These are phyloP conservation scores for Geococcyx californianus DNA, from an alignment of 2,113 vertebrate species.

Conservation along the genomic window DNA sequence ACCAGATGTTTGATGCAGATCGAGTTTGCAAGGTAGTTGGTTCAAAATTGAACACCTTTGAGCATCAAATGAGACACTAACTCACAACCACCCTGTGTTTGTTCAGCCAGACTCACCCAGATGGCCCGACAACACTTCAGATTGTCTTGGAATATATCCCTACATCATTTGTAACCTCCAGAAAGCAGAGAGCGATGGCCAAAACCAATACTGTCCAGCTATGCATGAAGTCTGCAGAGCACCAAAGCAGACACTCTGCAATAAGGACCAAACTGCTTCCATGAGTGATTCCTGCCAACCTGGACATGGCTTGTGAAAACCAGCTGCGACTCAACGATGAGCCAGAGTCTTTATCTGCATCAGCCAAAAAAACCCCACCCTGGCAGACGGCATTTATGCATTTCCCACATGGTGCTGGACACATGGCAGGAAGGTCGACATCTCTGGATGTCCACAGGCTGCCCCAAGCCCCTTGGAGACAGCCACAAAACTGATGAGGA, in stretches of 20 bases:
- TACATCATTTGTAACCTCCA: not conserved
- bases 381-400: not conserved
- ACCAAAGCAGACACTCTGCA: fast-evolving
- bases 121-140: not conserved
- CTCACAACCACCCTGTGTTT: not conserved
- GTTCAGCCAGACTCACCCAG: not conserved
- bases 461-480: not conserved
- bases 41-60: not conserved
- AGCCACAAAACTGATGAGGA: not conserved
- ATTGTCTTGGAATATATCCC: not conserved
- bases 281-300: not conserved
- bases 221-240: not conserved
- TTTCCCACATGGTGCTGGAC: not conserved
- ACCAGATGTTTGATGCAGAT: fast-evolving
- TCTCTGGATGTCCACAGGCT: not conserved
- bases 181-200: not conserved
- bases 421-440: fast-evolving
- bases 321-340: not conserved
- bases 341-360: not conserved
- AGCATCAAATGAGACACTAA: not conserved
- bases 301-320: fast-evolving
- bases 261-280: not conserved
- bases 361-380: not conserved
- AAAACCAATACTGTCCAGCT: not conserved
- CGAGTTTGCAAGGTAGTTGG: not conserved